Base-by-base conservation (phyloP, 2,888 invertebrate genomes). In the Eumacrocentrus americanus region DNA sequence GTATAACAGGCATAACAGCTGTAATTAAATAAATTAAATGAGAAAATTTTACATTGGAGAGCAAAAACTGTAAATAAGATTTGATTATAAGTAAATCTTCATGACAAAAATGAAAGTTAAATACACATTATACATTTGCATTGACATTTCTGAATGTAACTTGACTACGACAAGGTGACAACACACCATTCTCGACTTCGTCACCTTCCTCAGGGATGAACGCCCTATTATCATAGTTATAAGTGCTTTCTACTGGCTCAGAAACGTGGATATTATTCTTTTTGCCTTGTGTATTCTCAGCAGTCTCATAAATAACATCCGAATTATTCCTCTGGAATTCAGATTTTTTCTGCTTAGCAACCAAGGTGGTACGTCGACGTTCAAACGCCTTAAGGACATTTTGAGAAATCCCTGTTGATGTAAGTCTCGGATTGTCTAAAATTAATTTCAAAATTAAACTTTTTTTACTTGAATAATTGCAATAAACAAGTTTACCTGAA, bases 321-420 rank as follows among this genome's bases (percentile, higher is more conserved):
- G 46, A 37, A 12, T 56, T 50, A 14, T 16, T 38, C 2, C 29
- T 40, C 6, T 38, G 18, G 0, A 12, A 12, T 18, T 52, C 50
- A 6, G 63, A 60, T 34, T 56, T 48, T 44, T 44, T 48, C 6
- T 56, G 58, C 9, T 64, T 35, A 20, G 56, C 48, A 3, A 52
- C 56, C 11, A 64, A n/a, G 1, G 62, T 61, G 16, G 65, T 61
- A 14, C 58, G 62, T n/a, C 65, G 52, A 1, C 38, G 55, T 23
- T 62, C 63, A n/a, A 67, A 61, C 9, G 65, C 65, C 29, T 62
- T 58, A 5, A 67, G 48, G 2, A 63, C 40, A 11, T 22, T 42
- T 4, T 53, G 52, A 1, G 65, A 60, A 25, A 65, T 58, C 9
- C 64, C 58, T 9, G 65, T 62, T 7, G 65, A 62, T 48, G 62